phyloP scores from a whole-genome alignment of 2,888 invertebrate genomes.

The Nemotelus pantherinus region DNA sequence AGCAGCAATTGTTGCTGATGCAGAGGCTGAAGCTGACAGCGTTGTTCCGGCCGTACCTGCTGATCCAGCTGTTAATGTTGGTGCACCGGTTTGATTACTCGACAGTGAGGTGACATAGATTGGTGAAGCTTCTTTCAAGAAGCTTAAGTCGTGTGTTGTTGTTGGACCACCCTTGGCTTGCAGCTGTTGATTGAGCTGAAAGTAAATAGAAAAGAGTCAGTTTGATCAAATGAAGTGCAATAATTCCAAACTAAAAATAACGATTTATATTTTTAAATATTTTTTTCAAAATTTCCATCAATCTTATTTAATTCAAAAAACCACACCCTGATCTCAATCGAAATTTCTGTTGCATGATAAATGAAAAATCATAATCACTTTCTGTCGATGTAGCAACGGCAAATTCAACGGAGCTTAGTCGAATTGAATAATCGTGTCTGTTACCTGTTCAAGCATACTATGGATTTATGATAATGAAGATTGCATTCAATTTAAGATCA shows the following conservation, averaged over 20 bases:
- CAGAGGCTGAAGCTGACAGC: slow-evolving; percentile 56
- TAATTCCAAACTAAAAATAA: no score
- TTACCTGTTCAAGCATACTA: no score
- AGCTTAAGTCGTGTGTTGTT: slow-evolving; percentile 73
- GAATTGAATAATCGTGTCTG: no score
- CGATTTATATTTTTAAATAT: neutral
- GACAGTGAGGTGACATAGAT: slow-evolving; percentile 84
- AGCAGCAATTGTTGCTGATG: slow-evolving; percentile 24
- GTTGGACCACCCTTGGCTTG: slow-evolving; percentile 64
- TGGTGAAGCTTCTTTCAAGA: slow-evolving; percentile 82
- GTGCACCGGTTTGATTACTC: slow-evolving; percentile 67
- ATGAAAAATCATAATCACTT: neutral
- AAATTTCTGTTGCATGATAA: neutral
- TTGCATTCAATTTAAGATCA: slow-evolving; percentile 3
- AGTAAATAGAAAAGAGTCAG: slow-evolving; percentile 39
- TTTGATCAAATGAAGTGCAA: neutral
- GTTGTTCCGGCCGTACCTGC: slow-evolving; percentile 57
- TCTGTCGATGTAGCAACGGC: neutral
- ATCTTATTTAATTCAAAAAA: no score
- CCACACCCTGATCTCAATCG: no score
- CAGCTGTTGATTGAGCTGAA: slow-evolving; percentile 61
- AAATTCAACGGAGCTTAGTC: neutral
- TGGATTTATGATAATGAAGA: slow-evolving; percentile 17
- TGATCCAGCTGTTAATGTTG: slow-evolving; percentile 67
- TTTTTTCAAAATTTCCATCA: no score